phyloP scores from a whole-genome alignment of 2,797 vertebrate genomes.

The Etheostoma nigrum region DNA sequence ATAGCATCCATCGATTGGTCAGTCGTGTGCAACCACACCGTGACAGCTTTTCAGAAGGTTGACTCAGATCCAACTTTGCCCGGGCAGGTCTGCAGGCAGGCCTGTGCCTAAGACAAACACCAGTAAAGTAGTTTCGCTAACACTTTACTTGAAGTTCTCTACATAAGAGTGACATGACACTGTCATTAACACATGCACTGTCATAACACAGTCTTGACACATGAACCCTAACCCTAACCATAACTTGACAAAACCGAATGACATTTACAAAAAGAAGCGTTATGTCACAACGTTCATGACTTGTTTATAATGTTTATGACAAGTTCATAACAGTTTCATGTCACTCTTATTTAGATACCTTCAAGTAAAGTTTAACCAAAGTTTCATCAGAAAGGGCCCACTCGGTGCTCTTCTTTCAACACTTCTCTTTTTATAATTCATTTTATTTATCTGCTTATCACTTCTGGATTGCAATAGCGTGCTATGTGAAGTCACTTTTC shows the following conservation, averaged over 20 bases:
- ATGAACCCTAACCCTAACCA: too few species aligned
- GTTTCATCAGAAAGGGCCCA: constrained; percentile 19
- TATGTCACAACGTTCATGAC: too few species aligned
- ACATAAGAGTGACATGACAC: too few species aligned
- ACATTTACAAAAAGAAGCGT: too few species aligned
- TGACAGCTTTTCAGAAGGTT: constrained; percentile 42
- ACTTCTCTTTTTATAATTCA: constrained; percentile 8
- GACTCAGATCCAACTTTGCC: constrained; percentile 30
- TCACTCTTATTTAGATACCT: too few species aligned
- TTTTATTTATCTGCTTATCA: constrained; percentile 12
- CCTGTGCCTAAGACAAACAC: constrained; percentile 31
- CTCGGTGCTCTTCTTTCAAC: constrained; percentile 18
- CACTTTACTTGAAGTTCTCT: too few species aligned
- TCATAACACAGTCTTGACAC: too few species aligned
- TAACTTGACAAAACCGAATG: too few species aligned
- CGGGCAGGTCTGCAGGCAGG: constrained; percentile 23
- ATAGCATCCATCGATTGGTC: constrained; percentile 55
- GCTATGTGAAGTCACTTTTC: not conserved
- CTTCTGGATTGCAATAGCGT: not conserved
- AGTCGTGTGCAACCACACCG: constrained; percentile 45
- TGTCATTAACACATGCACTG: too few species aligned
- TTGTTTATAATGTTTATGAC: too few species aligned
- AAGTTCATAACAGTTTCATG: too few species aligned
- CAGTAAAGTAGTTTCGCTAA: constrained; percentile 12
- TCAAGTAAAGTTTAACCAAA: too few species aligned